Evolutionary conservation across 2,113 vertebrate species (phyloP).

Genomic region (Sinocyclocheilus grahami): DNA sequence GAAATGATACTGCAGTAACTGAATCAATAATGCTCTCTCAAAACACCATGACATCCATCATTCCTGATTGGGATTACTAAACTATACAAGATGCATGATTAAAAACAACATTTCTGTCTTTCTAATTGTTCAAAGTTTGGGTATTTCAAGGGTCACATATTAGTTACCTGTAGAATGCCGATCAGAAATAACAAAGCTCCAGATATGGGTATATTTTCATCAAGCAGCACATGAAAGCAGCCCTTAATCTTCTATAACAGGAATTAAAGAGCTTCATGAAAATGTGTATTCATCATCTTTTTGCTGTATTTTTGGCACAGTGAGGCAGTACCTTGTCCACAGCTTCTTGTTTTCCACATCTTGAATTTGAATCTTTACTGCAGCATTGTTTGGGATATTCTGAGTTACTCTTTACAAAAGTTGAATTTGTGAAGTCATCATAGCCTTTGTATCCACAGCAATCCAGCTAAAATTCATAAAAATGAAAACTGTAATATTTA

Average conservation of each 20-base stretch:
- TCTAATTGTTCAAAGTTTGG: background rate
- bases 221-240: background rate
- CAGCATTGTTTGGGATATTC: slow-evolving; percentile 69
- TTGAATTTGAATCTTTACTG: background rate
- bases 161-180: background rate
- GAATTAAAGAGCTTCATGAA: background rate
- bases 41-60: background rate
- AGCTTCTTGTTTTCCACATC: background rate
- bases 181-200: background rate
- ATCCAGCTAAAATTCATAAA: slow-evolving; percentile 41
- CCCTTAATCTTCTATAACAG: background rate
- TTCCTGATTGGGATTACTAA: background rate
- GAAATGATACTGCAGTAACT: background rate
- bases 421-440: slow-evolving; percentile 68
- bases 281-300: background rate
- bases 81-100: background rate
- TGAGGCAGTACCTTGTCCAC: background rate
- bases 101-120: background rate
- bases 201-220: background rate
- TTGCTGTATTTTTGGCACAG: background rate
- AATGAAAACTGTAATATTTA: slow-evolving; percentile 53
- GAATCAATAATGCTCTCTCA: background rate
- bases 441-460: slow-evolving; percentile 78
- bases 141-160: background rate
- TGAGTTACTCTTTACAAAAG: background rate